Conservation (phyloP, 1,140 invertebrate species). For the Drosophila paulistorum region DNA sequence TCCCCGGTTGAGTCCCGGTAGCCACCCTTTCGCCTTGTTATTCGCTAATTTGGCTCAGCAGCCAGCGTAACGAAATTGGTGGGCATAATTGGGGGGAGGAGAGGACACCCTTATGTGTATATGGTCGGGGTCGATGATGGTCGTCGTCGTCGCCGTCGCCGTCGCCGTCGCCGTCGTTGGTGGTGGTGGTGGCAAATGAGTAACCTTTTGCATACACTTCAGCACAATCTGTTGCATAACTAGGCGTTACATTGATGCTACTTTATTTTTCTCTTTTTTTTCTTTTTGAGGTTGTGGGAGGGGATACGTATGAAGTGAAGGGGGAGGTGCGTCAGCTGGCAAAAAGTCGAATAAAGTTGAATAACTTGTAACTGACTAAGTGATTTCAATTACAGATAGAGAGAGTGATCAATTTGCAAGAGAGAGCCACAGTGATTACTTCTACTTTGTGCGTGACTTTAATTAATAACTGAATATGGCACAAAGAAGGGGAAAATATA, state of each 20-base stretch:
- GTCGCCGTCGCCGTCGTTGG: too few relatives aligned
- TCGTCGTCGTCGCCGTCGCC: conserved; percentile 24
- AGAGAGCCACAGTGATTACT: neutral
- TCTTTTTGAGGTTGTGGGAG: neutral
- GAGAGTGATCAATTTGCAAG: conserved; percentile 20
- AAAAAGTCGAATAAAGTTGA: conserved; percentile 36
- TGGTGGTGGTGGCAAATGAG: conserved; percentile 24
- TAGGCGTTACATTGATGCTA: conserved; percentile 66
- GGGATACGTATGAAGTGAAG: conserved; percentile 6
- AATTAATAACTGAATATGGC: neutral
- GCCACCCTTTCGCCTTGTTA: conserved; percentile 55
- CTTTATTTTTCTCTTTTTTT: conserved; percentile 7
- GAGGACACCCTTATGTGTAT: conserved; percentile 5
- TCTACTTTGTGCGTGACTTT: neutral
- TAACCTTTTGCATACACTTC: conserved; percentile 67
- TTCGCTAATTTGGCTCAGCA: conserved; percentile 46
- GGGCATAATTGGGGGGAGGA: conserved; percentile 29
- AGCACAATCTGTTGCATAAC: conserved; percentile 73
- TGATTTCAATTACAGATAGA: conserved; percentile 24
- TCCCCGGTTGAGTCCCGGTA: neutral
- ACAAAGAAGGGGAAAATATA: neutral
- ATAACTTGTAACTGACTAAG: conserved; percentile 41
- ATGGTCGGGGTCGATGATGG: neutral
- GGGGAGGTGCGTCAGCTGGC: conserved; percentile 41
- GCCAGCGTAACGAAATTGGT: conserved; percentile 49